phyloP scores from a whole-genome alignment of 30 jellyfish, hydroid and myxozoan genomes.

The Catostylus mosaicus region DNA sequence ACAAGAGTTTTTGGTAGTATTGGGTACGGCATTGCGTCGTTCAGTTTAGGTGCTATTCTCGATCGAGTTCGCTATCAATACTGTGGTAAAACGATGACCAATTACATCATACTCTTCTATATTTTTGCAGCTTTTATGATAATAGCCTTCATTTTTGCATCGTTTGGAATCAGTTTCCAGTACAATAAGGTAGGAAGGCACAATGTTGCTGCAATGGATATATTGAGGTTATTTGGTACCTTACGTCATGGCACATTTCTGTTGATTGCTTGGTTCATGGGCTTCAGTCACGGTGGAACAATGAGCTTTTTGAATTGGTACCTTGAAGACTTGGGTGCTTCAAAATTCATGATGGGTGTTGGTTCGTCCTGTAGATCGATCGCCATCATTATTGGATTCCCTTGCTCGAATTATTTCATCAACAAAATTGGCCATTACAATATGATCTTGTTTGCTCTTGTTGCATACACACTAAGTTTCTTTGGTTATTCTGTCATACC shows the following conservation, averaged over 20 bases:
- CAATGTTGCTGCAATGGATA: conserved; percentile 49
- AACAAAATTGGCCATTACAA: conserved; percentile 78
- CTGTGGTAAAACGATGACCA: conserved; percentile 88
- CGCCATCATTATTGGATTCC: conserved; percentile 87
- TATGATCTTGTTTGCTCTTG: conserved; percentile 82
- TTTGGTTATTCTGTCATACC: conserved; percentile 86
- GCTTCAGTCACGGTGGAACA: conserved; percentile 98
- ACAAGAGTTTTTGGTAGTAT: conserved; percentile 97
- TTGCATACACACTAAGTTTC: conserved; percentile 85
- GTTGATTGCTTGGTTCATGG: conserved; percentile 94
- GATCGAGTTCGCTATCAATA: conserved; percentile 74
- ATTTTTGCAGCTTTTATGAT: conserved; percentile 91
- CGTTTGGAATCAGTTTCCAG: conserved; percentile 76
- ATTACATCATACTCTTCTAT: conserved; percentile 82
- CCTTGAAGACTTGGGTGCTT: conserved; percentile 98
- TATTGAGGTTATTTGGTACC: conserved; percentile 59
- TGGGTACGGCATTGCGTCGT: conserved; percentile 98
- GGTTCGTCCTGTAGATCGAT: conserved; percentile 92
- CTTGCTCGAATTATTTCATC: conserved; percentile 71
- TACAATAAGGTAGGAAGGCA: conserved; percentile 45
- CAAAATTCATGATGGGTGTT: conserved; percentile 97
- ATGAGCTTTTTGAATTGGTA: conserved; percentile 99
- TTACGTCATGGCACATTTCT: conserved; percentile 81
- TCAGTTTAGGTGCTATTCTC: conserved; percentile 90
- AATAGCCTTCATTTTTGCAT: conserved; percentile 82